phyloP scores from a whole-genome alignment of 2,888 invertebrate species.

The Blastobasis lacticolella region DNA sequence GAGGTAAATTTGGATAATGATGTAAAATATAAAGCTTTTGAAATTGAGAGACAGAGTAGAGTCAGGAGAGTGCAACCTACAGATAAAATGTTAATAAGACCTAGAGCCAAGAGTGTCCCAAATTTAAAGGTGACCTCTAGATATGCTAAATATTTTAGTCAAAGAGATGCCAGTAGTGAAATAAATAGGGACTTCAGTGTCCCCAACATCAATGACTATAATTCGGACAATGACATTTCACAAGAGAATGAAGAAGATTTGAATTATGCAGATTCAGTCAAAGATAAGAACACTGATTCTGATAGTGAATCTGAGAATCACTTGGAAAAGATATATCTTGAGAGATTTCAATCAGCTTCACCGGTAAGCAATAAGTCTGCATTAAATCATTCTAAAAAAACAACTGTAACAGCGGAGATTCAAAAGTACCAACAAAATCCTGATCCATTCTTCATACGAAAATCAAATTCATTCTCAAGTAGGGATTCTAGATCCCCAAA shows the following conservation, averaged over 20 bases:
- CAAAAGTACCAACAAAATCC: slow-evolving; percentile 20
- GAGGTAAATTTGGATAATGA: slow-evolving; percentile 38
- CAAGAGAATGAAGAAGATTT: slow-evolving; percentile 20
- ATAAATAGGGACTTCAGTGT: slow-evolving; percentile 28
- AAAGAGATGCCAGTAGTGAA: slow-evolving; percentile 54
- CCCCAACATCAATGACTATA: slow-evolving; percentile 9
- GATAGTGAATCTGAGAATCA: slow-evolving; percentile 44
- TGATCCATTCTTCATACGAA: slow-evolving; percentile 44
- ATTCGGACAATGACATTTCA: slow-evolving; percentile 22
- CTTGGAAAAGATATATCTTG: slow-evolving; percentile 55
- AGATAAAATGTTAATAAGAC: slow-evolving; percentile 28
- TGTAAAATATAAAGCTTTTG: slow-evolving; percentile 56
- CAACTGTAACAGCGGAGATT: slow-evolving; percentile 13
- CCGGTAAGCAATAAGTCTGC: slow-evolving; percentile 34
- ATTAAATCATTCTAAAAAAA: slow-evolving; percentile 19
- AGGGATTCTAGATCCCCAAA: slow-evolving; percentile 33
- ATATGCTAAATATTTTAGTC: slow-evolving; percentile 69
- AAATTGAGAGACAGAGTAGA: slow-evolving; percentile 57
- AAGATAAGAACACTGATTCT: slow-evolving; percentile 19
- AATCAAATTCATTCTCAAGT: slow-evolving; percentile 24
- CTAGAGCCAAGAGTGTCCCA: slow-evolving; percentile 66
- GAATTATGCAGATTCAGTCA: slow-evolving; percentile 23
- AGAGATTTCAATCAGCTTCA: slow-evolving; percentile 46
- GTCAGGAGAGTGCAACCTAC: slow-evolving; percentile 28
- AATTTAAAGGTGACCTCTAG: slow-evolving; percentile 63